phyloP scores from a whole-genome alignment of 2,113 vertebrate genomes.

The Microcebus murinus region DNA sequence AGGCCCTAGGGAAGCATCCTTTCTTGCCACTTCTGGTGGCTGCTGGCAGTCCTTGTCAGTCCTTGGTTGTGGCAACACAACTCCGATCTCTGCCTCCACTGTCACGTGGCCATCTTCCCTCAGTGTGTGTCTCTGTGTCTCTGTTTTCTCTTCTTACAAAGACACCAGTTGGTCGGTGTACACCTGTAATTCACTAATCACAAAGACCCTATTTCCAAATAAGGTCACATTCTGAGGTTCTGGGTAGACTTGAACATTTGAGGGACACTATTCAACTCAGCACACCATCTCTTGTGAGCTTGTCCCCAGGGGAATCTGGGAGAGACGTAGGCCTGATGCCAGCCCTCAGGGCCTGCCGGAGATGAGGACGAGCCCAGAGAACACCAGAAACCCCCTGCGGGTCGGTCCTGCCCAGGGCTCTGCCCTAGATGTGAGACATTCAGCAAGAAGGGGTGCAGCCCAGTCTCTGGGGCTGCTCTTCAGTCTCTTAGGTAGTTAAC shows the following conservation, averaged over 20 bases:
- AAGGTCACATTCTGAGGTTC: neutral
- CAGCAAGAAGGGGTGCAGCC: neutral
- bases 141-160: neutral
- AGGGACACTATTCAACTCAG: neutral
- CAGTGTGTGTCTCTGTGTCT: neutral
- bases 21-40: neutral
- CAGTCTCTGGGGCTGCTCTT: fast-evolving
- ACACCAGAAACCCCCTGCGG: neutral
- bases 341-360: neutral
- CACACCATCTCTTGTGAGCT: too few species aligned
- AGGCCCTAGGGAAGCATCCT: neutral
- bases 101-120: neutral
- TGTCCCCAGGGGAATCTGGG: neutral
- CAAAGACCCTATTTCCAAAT: neutral
- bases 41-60: too few species aligned
- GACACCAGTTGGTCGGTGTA: neutral
- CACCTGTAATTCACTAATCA: neutral
- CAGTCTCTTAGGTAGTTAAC: neutral
- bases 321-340: neutral
- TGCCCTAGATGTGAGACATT: neutral
- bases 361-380: too few species aligned
- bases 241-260: too few species aligned
- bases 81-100: neutral
- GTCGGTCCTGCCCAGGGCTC: neutral
- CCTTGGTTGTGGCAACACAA: neutral